Evolutionary conservation across 2,113 vertebrate species (phyloP), one percentile per base, ranked within the genome.

Genomic region (Heterochromis multidens): DNA sequence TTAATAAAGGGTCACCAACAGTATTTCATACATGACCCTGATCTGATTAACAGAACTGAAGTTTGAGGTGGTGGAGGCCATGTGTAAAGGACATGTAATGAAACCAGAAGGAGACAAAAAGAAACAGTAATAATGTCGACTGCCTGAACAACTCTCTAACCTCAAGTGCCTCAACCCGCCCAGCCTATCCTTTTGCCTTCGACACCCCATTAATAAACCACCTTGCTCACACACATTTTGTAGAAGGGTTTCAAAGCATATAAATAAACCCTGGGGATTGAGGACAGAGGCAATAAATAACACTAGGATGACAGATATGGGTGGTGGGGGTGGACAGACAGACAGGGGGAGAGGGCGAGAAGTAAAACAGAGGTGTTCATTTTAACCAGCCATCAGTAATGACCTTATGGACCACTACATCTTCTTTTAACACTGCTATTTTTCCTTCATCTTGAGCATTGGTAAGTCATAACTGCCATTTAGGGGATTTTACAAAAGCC

Each of bases 241-340:
- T 25, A 46, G 40, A 82, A 52, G 61, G 80, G 63, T 63, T 88
- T 83, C 84, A 87, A 85, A 92, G 83, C 58, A 74, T 85, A 86
- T 89, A 93, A 90, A 94, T 89, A 89, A 92, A 90, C 87, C 87
- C 84, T 54, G 46, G 83, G 79, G 89, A 91, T 85, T 81, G 82
- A 81, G 59, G 79, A 85, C 65, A 80, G 82, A 82, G 81, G 82
- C 81, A 82, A 92, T 94, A 92, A 93, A 94, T 94, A 90, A 92
- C 80, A 77, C 10, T 56, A 49, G 25, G 80, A 60, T 90, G 89
- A 92, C 89, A 91, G 88, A 92, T 83, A 89, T 23, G 46, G 60
- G 79, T 83, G 79, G 77, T 54, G 79, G 81, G 80, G 79, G 63
- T 61, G 37, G 74, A 60, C n/a, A 49, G 70, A 60, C 60, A 58